phyloP scores from a whole-genome alignment of 2,888 invertebrate species.

The Sarcophaga caerulescens region DNA sequence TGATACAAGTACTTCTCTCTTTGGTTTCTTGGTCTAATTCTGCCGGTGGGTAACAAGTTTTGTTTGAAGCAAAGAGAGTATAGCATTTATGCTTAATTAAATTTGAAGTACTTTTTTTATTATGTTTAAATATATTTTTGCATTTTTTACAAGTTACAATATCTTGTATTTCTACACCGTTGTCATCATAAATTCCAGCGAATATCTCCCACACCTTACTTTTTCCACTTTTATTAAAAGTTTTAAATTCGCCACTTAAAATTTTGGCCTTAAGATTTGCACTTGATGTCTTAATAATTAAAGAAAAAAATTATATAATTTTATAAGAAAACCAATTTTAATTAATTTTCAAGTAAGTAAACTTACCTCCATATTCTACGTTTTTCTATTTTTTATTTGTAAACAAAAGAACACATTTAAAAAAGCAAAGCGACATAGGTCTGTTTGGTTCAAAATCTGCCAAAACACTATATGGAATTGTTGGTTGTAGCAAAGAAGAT shows the following conservation, averaged over 20 bases:
- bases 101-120: not conserved
- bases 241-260: conserved; percentile 16
- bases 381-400: too few species aligned
- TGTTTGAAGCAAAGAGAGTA: not conserved
- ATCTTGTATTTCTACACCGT: conserved; percentile 6
- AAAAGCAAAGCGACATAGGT: too few species aligned
- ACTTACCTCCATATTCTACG: too few species aligned
- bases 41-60: not conserved
- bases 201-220: conserved; percentile 19
- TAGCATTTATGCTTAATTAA: not conserved
- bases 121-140: conserved; percentile 14
- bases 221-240: conserved; percentile 10
- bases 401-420: too few species aligned
- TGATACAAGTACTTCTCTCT: too few species aligned
- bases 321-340: too few species aligned
- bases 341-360: too few species aligned
- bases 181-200: conserved; percentile 12
- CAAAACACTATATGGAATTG: too few species aligned
- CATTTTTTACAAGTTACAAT: conserved; percentile 12
- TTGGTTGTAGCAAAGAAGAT: too few species aligned
- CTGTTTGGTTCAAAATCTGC: too few species aligned
- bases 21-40: too few species aligned
- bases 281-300: not conserved
- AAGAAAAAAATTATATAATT: too few species aligned
- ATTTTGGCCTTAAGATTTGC: not conserved